Base-by-base conservation (phyloP, 2,888 invertebrate genomes). In the Chloromyia formosa region DNA sequence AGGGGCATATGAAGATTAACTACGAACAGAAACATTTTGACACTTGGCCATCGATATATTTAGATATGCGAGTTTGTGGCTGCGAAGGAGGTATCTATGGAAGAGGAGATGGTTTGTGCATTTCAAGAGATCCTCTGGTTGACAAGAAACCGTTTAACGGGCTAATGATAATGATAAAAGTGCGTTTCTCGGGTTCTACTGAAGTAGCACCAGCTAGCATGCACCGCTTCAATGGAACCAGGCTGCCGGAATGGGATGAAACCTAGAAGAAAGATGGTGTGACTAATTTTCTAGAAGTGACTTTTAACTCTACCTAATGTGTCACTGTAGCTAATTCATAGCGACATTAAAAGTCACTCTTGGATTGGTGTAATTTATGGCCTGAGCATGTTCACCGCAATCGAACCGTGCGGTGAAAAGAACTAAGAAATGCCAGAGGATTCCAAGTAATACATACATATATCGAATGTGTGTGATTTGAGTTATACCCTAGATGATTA, bases 311-410 rank as follows among this genome's bases (percentile, higher is more conserved):
- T 58, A 74, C 74, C 66, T 74, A 64, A 74, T 74, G 72, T 75
- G 75, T 72, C 75, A 66, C 61, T 75, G 74, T 72, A 69, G 73
- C 75, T 77, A 77, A 75, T 77, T 77, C 74, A 74, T 77, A 75
- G 74, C 75, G 77, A 77, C 77, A 77, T 73, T 75, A 66, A 75
- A 74, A 77, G 77, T 77, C 77, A 77, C 75, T 77, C 74, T 74
- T 71, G 77, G 77, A 77, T 77, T 77, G 73, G 62, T 73, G 74
- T 77, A 75, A 77, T 77, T 77, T 77, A 77, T 75, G 66, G 62
- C 45, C 45, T 49, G 40, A 73, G 73, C 62, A 77, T 77, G 75
- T 69, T 74, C 66, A 64, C 61, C 54, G 27, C 72, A 74, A 74
- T 42, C 64, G 64, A 75, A 58, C 75, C 71, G 64, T 75, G 54